phyloP scores from a whole-genome alignment of 2,113 vertebrate genomes.

The Pimephales promelas region DNA sequence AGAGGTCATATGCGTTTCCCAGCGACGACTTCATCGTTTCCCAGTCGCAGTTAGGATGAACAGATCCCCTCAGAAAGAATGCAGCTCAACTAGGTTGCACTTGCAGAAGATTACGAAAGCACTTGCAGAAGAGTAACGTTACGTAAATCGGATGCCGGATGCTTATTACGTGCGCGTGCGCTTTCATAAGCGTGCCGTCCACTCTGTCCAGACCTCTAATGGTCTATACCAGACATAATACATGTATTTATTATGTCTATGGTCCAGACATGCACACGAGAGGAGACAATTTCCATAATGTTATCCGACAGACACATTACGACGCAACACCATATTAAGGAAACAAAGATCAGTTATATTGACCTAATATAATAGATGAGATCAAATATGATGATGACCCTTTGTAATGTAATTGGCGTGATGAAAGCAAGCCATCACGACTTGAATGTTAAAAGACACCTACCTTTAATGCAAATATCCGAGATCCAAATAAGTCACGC shows the following conservation, averaged over 20 bases:
- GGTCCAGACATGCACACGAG: neutral
- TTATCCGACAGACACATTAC: constrained; percentile 26
- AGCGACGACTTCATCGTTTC: neutral
- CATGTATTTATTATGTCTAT: too few relatives aligned
- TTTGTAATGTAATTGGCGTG: neutral
- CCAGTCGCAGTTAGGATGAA: neutral
- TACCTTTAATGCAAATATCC: constrained; percentile 5
- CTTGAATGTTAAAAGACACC: neutral
- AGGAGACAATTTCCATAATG: neutral
- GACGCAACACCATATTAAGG: constrained; percentile 19
- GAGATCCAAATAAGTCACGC: neutral
- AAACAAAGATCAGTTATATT: neutral
- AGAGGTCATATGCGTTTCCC: neutral
- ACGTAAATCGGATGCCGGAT: neutral
- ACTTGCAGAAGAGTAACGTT: too few relatives aligned
- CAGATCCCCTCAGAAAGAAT: neutral
- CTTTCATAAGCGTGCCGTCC: neutral
- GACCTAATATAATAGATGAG: neutral
- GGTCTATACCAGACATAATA: too few relatives aligned
- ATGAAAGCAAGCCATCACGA: neutral
- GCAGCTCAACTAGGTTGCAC: neutral
- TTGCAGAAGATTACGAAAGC: neutral
- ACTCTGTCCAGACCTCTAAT: neutral
- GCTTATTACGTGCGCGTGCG: neutral
- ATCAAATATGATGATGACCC: neutral